Percentiles rank a stretch among this genome's conserved stretches.
Evolutionary conservation across 2,797 vertebrate genomes (phyloP).

Genomic region (Melanotaenia parkinsoni): DNA sequence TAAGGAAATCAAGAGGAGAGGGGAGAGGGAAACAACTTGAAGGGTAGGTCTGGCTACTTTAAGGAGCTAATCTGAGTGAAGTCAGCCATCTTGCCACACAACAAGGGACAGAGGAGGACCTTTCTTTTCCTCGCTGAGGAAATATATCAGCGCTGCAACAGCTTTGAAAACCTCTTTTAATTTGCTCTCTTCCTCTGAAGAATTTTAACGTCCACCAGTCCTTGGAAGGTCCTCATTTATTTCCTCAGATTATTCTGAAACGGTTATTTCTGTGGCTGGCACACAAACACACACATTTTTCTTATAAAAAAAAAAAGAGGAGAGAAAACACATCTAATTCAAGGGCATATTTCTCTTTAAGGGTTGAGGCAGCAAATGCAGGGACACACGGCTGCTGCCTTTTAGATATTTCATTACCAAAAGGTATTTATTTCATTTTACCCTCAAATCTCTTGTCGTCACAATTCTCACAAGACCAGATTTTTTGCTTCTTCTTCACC

Average conservation of each 20-base stretch:
- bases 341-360: constrained; percentile 80
- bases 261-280: constrained; percentile 63
- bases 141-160: constrained; percentile 59
- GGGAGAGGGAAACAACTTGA: constrained; percentile 27
- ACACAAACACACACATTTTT: constrained; percentile 22
- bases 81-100: constrained; percentile 73
- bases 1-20: constrained; percentile 68
- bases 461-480: constrained; percentile 62
- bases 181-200: constrained; percentile 72
- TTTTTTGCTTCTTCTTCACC: constrained; percentile 33
- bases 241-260: constrained; percentile 72
- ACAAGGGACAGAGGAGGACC: constrained; percentile 70
- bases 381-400: constrained; percentile 72
- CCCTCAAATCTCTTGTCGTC: constrained; percentile 74
- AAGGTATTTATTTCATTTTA: constrained; percentile 79
- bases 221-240: constrained; percentile 74
- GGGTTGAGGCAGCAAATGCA: constrained; percentile 68
- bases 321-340: constrained; percentile 75
- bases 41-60: constrained; percentile 60
- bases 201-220: constrained; percentile 66
- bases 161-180: constrained; percentile 77
- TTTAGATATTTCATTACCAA: constrained; percentile 85
- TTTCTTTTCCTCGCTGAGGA: constrained; percentile 60
- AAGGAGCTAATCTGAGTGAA: constrained; percentile 74
- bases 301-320: constrained; percentile 18